These are phyloP conservation scores for Dascyllus trimaculatus DNA, from an alignment of 2,113 vertebrate genomes.

Conservation along the genomic window DNA sequence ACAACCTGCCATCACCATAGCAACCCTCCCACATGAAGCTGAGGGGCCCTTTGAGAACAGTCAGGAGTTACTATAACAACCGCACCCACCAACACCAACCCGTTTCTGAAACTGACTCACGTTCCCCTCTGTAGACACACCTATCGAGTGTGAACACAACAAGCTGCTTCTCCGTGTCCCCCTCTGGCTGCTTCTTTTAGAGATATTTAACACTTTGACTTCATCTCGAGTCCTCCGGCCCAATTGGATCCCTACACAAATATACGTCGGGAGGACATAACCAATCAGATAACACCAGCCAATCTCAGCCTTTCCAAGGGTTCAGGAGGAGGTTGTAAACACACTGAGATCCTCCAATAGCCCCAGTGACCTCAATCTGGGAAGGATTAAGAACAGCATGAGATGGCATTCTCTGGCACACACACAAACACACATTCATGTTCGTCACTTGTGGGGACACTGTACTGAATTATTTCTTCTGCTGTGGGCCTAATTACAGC, in stretches of 20 bases:
- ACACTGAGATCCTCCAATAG: slow-evolving; percentile 54
- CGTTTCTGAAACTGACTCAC: neutral
- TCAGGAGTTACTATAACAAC: slow-evolving; percentile 70
- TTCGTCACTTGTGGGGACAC: slow-evolving; percentile 16
- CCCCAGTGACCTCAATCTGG: slow-evolving; percentile 77
- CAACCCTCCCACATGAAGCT: slow-evolving; percentile 75
- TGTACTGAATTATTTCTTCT: slow-evolving; percentile 6
- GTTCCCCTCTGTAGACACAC: slow-evolving; percentile 8
- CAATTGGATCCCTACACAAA: slow-evolving; percentile 32
- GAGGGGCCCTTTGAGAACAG: slow-evolving; percentile 56
- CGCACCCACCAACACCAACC: slow-evolving; percentile 14
- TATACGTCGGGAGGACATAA: slow-evolving; percentile 6
- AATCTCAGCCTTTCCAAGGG: slow-evolving; percentile 48
- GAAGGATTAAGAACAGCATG: slow-evolving; percentile 71
- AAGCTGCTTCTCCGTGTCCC: slow-evolving; percentile 3
- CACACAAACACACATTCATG: slow-evolving; percentile 17
- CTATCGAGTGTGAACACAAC: slow-evolving; percentile 11
- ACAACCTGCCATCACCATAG: slow-evolving; percentile 73
- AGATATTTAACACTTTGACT: slow-evolving; percentile 32
- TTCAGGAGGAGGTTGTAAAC: slow-evolving; percentile 59
- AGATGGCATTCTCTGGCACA: slow-evolving; percentile 48
- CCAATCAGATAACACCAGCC: slow-evolving; percentile 42
- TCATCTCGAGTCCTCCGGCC: slow-evolving; percentile 11
- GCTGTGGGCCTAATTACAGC: slow-evolving; percentile 1
- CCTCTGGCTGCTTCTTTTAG: neutral